phyloP scores from a whole-genome alignment of 2,797 vertebrate species.

The Sardinella longiceps region DNA sequence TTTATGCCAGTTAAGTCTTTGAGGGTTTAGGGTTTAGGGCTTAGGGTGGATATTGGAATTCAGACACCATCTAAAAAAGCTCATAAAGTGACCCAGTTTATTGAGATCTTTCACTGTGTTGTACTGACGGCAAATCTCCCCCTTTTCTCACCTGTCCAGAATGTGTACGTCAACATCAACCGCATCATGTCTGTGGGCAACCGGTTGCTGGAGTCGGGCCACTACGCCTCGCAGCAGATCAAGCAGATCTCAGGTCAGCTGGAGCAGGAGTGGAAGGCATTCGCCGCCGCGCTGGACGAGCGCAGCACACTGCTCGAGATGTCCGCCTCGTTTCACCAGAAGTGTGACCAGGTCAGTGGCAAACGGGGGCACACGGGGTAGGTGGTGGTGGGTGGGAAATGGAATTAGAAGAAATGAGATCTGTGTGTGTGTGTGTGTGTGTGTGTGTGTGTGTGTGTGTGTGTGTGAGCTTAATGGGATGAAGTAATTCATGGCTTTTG shows the following conservation, averaged over 20 bases:
- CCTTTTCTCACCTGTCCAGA: conserved; percentile 69
- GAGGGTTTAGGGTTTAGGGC: too few species aligned
- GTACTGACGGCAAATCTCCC: not conserved
- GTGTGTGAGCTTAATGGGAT: not conserved
- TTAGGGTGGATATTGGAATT: too few species aligned
- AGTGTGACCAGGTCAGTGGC: conserved; percentile 90
- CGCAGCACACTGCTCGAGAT: conserved; percentile 96
- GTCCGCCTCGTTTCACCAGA: conserved; percentile 97
- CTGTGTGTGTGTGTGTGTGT: not conserved
- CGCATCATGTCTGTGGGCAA: conserved; percentile 99
- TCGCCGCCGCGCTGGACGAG: conserved; percentile 94
- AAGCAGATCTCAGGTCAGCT: conserved; percentile 96
- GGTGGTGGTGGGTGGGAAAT: too few species aligned
- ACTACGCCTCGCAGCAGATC: conserved; percentile 98
- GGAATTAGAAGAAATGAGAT: not conserved
- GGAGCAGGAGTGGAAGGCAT: conserved; percentile 98
- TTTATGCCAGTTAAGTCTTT: too few species aligned
- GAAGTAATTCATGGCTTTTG: too few species aligned
- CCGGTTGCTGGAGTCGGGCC: conserved; percentile 93
- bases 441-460: not conserved
- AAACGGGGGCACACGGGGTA: not conserved
- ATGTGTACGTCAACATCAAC: conserved; percentile 98
- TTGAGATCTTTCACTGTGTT: not conserved
- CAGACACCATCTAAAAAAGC: too few species aligned
- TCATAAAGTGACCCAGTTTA: not conserved